phyloP scores from a whole-genome alignment of 2,888 invertebrate genomes.

The Cataglyphis altisquamis region DNA sequence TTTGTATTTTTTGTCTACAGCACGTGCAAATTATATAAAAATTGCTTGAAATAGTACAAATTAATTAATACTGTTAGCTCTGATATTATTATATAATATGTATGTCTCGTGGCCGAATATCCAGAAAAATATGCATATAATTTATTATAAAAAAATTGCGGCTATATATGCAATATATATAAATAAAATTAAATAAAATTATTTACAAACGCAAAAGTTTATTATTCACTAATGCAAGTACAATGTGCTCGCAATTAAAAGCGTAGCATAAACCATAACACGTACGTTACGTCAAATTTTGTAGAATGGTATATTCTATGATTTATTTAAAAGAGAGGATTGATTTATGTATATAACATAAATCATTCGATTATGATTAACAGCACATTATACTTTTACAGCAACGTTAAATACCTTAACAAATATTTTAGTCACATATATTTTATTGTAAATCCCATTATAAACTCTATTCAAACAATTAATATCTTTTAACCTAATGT shows the following conservation, averaged over 20 bases:
- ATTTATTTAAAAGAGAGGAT: conserved; percentile 54
- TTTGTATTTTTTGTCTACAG: background rate
- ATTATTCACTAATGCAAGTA: background rate
- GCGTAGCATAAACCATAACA: conserved; percentile 70
- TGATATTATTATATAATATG: background rate
- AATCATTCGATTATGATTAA: conserved; percentile 42
- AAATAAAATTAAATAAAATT: background rate
- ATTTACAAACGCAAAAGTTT: background rate
- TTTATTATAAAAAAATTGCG: background rate
- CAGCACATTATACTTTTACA: conserved; percentile 33
- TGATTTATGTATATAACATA: conserved; percentile 21
- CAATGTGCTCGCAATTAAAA: conserved; percentile 8
- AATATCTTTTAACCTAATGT: conserved; percentile 20
- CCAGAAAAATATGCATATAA: background rate
- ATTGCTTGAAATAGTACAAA: background rate
- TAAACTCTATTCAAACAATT: conserved; percentile 31
- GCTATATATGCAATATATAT: background rate
- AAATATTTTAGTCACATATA: conserved; percentile 24
- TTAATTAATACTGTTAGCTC: background rate
- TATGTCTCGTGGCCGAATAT: background rate
- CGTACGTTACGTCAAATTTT: conserved; percentile 44
- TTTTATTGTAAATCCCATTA: conserved; percentile 27
- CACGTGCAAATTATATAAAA: background rate
- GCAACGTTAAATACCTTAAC: conserved; percentile 11
- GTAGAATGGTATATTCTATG: conserved; percentile 44